Evolutionary conservation across 2,888 invertebrate species (phyloP).

Genomic region (Xylota segnis): DNA sequence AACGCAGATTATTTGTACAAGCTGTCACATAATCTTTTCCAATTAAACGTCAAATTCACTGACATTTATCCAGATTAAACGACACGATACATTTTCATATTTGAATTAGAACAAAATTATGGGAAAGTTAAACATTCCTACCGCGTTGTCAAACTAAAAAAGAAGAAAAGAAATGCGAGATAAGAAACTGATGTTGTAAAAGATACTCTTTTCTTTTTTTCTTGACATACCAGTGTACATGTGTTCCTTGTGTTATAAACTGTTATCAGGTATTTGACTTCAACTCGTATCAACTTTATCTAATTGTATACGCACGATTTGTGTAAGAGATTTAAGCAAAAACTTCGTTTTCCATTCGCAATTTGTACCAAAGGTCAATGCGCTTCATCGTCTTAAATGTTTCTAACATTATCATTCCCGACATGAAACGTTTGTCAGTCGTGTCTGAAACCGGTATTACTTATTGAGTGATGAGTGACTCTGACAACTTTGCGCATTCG

Average conservation of each 20-base stretch:
- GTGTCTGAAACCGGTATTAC: conserved; percentile 10
- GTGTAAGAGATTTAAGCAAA: background rate
- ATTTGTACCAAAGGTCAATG: too few relatives aligned
- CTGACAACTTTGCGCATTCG: conserved; percentile 18
- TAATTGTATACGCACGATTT: background rate
- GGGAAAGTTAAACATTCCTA: background rate
- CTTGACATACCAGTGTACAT: too few relatives aligned
- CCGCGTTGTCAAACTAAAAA: background rate
- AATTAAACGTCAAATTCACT: background rate
- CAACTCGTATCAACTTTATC: background rate
- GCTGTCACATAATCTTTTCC: background rate
- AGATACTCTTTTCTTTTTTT: background rate
- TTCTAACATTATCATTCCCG: background rate
- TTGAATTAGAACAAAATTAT: background rate
- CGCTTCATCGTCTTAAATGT: too few relatives aligned
- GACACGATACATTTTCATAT: background rate
- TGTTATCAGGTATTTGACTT: background rate
- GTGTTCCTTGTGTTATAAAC: background rate
- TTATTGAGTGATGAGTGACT: conserved; percentile 8
- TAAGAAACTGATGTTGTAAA: background rate
- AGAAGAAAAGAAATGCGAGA: background rate
- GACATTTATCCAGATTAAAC: conserved; percentile 3
- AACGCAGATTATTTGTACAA: background rate
- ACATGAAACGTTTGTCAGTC: background rate
- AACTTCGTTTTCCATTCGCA: background rate